phyloP scores from a whole-genome alignment of 2,888 invertebrate genomes.

The Cancer borealis region DNA sequence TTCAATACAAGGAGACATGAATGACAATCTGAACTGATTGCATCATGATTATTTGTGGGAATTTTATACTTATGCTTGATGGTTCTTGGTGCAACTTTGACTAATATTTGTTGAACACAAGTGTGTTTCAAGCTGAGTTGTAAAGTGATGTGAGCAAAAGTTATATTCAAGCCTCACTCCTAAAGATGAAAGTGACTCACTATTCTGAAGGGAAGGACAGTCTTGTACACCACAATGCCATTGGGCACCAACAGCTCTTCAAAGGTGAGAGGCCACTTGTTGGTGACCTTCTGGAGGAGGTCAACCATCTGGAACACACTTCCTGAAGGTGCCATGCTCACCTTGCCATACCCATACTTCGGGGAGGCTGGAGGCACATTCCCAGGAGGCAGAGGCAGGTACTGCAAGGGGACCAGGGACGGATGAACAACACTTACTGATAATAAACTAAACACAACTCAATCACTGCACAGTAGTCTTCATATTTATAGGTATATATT shows the following conservation, averaged over 20 bases:
- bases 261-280: constrained; percentile 78
- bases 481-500: not conserved
- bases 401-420: constrained; percentile 49
- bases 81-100: too few species aligned
- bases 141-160: not conserved
- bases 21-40: too few species aligned
- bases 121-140: not conserved
- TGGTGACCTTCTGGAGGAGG: constrained; percentile 51
- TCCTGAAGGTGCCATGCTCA: constrained; percentile 33
- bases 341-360: constrained; percentile 68
- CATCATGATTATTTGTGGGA: too few species aligned
- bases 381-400: constrained; percentile 64
- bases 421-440: not conserved
- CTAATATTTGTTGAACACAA: not conserved
- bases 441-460: not conserved
- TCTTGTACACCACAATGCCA: constrained; percentile 79
- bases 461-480: not conserved
- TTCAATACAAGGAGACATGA: not conserved
- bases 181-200: constrained; percentile 57
- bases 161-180: not conserved
- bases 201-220: constrained; percentile 56
- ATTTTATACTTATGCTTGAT: too few species aligned
- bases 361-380: constrained; percentile 57
- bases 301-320: constrained; percentile 41
- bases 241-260: constrained; percentile 79